Evolutionary conservation across 2,113 vertebrate species (phyloP), one percentile per base, ranked within the genome.

Genomic region (Sapajus apella): DNA sequence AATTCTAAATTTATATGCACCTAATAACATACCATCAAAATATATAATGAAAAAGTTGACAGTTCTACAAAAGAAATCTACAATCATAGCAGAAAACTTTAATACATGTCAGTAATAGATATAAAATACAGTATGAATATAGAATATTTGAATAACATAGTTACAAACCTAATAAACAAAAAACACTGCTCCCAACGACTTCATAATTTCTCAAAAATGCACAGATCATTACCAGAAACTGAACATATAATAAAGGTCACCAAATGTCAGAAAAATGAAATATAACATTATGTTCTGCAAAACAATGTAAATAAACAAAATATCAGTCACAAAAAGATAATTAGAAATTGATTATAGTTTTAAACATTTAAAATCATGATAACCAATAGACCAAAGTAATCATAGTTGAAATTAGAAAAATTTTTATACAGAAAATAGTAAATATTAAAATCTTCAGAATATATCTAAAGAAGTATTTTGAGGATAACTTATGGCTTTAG

Each of bases 351-450:
- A 52, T 40, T 82, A 27, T 45, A 7, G 37, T 35, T 96, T 77
- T 93, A 16, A 17, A 93, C 76, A 88, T 50, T 96, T 89, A 84
- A 93, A 77, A 87, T 75, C 55, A 91, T 17, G 37, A 47, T 47
- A 90, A 89, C 7, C 6, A 95, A 35, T n/a, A 35, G 9, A 50
- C 16, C 43, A 81, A 95, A 87, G 27, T 81, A 95, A 68, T 91
- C 40, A 73, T 91, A 50, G 80, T 64, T 11, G n/a, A 52, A 92
- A 61, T 43, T 35, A 75, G 21, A 92, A 87, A 92, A 76, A 83
- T 55, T 88, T 88, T 68, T 56, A 83, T 35, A 83, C 40, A 82
- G 40, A n/a, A 87, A 79, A 43, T 4, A 50, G 43, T 73, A 91
- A 6, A 40, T 61, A 47, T 47, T 21, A 47, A 95, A 87, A 80